These are phyloP conservation scores for Microcaecilia unicolor DNA, from an alignment of 2,797 vertebrate genomes.

Conservation along the genomic window DNA sequence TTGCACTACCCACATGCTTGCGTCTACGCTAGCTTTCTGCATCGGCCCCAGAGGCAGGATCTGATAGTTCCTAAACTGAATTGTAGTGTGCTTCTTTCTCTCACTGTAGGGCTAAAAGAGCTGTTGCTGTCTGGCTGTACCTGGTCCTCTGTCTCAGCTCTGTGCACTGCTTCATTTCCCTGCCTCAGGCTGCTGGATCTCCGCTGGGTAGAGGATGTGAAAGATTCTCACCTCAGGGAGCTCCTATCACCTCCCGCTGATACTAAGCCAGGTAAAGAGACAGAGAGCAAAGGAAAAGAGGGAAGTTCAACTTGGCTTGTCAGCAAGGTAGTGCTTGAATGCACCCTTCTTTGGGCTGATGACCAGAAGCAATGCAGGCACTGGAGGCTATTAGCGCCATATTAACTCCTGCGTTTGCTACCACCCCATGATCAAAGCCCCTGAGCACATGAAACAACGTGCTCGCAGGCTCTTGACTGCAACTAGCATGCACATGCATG, in stretches of 20 bases:
- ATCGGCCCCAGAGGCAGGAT: background rate
- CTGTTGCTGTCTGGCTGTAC: conserved; percentile 74
- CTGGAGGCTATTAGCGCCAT: no score
- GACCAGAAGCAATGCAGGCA: no score
- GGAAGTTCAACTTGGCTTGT: no score
- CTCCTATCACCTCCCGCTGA: conserved; percentile 73
- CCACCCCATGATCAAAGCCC: no score
- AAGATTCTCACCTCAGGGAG: conserved; percentile 81
- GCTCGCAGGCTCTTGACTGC: no score
- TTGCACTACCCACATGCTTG: no score
- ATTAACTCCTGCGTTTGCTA: no score
- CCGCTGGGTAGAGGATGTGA: conserved; percentile 79
- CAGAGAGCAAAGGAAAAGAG: no score
- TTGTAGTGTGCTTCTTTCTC: background rate
- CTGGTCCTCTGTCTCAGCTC: conserved; percentile 76
- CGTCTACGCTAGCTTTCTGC: background rate
- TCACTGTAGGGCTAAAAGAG: conserved; percentile 68
- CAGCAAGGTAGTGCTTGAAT: no score
- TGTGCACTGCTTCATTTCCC: conserved; percentile 76
- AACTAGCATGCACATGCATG: no score
- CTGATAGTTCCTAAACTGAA: background rate
- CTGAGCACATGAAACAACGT: no score
- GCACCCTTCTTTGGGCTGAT: no score
- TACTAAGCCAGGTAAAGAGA: conserved; percentile 68
- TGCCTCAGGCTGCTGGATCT: conserved; percentile 77